Conservation (phyloP, 53 echinoderm and acorn worm genomes). For the Patiria pectinifera region DNA sequence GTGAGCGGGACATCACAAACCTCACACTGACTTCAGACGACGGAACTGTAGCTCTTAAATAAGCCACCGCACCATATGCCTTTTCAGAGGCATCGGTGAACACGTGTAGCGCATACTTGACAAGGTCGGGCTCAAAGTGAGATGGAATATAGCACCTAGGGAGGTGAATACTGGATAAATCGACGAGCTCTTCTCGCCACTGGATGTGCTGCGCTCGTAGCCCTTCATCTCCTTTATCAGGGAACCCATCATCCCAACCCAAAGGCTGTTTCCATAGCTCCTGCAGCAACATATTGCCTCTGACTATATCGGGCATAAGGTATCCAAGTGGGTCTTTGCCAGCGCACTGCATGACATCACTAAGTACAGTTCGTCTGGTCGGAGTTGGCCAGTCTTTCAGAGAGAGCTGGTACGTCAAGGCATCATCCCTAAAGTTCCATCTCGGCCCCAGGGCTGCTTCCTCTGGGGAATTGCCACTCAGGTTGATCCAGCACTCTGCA, state of each 20-base stretch:
- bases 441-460: slow-evolving; percentile 18
- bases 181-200: slow-evolving; percentile 48
- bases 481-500: slow-evolving; percentile 22
- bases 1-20: slow-evolving; percentile 34
- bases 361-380: slow-evolving; percentile 24
- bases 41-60: slow-evolving; percentile 1
- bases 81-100: slow-evolving; percentile 44
- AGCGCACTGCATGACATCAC: slow-evolving; percentile 27
- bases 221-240: slow-evolving; percentile 31
- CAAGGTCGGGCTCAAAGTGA: background rate
- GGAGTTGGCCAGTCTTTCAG: slow-evolving; percentile 13
- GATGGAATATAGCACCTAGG: slow-evolving; percentile 44
- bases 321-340: slow-evolving; percentile 50
- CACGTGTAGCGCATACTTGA: slow-evolving; percentile 8
- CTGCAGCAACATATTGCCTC: slow-evolving; percentile 60
- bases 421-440: slow-evolving; percentile 23
- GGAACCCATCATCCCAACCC: slow-evolving; percentile 49
- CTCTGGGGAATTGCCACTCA: slow-evolving; percentile 9
- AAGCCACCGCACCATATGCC: slow-evolving; percentile 29
- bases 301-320: slow-evolving; percentile 30
- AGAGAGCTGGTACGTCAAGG: slow-evolving; percentile 12
- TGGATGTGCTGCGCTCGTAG: slow-evolving; percentile 26
- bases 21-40: slow-evolving; percentile 11
- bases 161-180: slow-evolving; percentile 34
- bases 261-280: slow-evolving; percentile 40